Evolutionary conservation across 2,888 invertebrate genomes (phyloP).

Genomic region (Microplitis manilae): DNA sequence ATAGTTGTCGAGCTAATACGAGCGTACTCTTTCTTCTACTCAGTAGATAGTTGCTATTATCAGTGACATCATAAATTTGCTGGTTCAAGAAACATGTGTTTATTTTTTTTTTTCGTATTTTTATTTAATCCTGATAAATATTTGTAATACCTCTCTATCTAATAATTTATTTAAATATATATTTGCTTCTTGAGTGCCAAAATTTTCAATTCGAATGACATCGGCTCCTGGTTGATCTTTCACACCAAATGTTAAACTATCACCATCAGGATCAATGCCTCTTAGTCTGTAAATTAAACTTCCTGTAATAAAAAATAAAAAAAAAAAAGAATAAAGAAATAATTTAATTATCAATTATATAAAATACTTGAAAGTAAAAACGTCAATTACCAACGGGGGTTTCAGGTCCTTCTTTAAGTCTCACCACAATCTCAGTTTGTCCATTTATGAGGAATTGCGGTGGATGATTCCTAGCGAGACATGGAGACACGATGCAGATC

Average conservation of each 20-base stretch:
- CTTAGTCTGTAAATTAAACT: slow-evolving; percentile 86
- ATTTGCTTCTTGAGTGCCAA: slow-evolving; percentile 86
- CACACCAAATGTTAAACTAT: slow-evolving; percentile 86
- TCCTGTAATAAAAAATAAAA: slow-evolving; percentile 73
- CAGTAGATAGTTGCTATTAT: background rate
- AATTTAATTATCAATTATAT: slow-evolving; percentile 39
- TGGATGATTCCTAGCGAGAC: slow-evolving; percentile 79
- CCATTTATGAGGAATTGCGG: slow-evolving; percentile 91
- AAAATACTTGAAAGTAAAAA: slow-evolving; percentile 8
- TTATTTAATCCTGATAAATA: background rate
- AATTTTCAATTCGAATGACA: slow-evolving; percentile 87
- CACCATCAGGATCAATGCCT: slow-evolving; percentile 90
- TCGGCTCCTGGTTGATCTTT: slow-evolving; percentile 86
- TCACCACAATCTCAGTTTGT: slow-evolving; percentile 91
- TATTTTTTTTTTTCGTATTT: slow-evolving; percentile 27
- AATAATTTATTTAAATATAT: slow-evolving; percentile 90
- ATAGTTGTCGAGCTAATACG: slow-evolving; percentile 21
- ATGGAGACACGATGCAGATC: slow-evolving; percentile 53
- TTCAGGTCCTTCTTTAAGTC: slow-evolving; percentile 89
- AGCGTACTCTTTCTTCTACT: slow-evolving; percentile 12
- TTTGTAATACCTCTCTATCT: slow-evolving; percentile 84
- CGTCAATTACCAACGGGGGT: slow-evolving; percentile 84
- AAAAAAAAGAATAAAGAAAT: background rate
- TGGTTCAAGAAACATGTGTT: slow-evolving; percentile 24
- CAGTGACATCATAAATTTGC: slow-evolving; percentile 27